Conservation (phyloP, 2,797 vertebrate species). For the Malacoraja senta region DNA sequence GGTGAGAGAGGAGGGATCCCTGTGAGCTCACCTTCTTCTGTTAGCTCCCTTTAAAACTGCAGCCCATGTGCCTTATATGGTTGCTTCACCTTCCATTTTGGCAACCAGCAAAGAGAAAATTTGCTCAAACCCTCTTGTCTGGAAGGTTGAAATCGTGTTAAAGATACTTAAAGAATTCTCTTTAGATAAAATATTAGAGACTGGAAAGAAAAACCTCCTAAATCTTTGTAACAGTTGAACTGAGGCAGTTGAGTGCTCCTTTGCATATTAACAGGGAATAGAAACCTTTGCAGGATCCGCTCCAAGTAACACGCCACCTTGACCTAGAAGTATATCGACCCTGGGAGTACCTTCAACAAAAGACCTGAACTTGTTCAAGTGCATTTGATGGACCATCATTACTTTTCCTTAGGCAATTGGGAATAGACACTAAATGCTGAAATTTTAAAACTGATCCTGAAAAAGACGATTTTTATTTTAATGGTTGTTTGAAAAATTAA, state of each 20-base stretch:
- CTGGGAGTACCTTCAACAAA: too few relatives aligned
- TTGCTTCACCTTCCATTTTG: too few relatives aligned
- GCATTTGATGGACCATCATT: too few relatives aligned
- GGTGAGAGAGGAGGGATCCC: not conserved
- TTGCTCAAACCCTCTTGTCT: not conserved
- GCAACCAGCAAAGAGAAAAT: not conserved
- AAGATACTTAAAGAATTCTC: not conserved
- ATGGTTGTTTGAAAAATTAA: constrained; percentile 33
- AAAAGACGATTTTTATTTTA: constrained; percentile 37
- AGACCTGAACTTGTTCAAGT: too few relatives aligned
- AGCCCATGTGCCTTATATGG: too few relatives aligned
- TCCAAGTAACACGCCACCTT: too few relatives aligned
- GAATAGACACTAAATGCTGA: too few relatives aligned
- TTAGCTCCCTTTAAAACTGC: too few relatives aligned
- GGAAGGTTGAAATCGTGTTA: not conserved
- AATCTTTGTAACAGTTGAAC: not conserved
- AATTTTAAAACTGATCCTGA: not conserved
- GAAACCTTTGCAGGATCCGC: not conserved
- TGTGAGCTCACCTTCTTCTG: not conserved
- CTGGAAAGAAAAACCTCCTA: not conserved
- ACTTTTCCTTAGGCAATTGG: too few relatives aligned
- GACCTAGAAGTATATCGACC: too few relatives aligned
- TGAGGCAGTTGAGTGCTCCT: not conserved
- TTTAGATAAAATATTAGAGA: not conserved
- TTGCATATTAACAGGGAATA: not conserved